Conservation (phyloP, 2,113 vertebrate genomes). For the Oncorhynchus clarkii region DNA sequence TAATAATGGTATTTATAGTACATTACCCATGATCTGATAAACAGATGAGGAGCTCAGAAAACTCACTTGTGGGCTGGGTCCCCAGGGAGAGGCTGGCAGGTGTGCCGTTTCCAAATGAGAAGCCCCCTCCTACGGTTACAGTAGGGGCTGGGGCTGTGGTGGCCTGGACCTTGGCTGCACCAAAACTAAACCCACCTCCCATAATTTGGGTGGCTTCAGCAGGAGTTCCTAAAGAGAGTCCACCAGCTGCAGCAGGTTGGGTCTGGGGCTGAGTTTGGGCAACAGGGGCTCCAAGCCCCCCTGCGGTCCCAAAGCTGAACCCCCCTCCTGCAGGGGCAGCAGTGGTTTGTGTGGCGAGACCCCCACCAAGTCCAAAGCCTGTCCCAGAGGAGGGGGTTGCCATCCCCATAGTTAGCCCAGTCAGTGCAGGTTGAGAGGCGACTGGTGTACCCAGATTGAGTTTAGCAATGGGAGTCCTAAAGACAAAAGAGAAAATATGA, state of each 20-base stretch:
- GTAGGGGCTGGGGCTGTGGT: conserved; percentile 53
- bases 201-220: too few relatives aligned
- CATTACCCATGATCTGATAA: background rate
- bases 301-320: conserved; percentile 48
- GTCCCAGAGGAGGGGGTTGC: conserved; percentile 52
- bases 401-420: conserved; percentile 72
- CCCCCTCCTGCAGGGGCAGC: conserved; percentile 51
- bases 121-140: conserved; percentile 57
- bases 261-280: conserved; percentile 19
- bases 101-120: conserved; percentile 54
- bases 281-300: conserved; percentile 10
- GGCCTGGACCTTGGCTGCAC: conserved; percentile 65
- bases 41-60: background rate
- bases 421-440: conserved; percentile 63
- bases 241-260: conserved; percentile 16
- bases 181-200: conserved; percentile 69
- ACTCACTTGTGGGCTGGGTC: conserved; percentile 46
- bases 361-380: conserved; percentile 63
- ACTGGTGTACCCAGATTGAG: conserved; percentile 60
- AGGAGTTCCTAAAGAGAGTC: conserved; percentile 57
- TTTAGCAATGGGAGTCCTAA: conserved; percentile 64
- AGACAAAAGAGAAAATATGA: background rate
- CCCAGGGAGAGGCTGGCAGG: conserved; percentile 64
- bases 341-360: conserved; percentile 47
- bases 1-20: background rate